Evolutionary conservation across 2,888 invertebrate species (phyloP), one percentile per base, ranked within the genome.

Genomic region (Melanchra persicariae): DNA sequence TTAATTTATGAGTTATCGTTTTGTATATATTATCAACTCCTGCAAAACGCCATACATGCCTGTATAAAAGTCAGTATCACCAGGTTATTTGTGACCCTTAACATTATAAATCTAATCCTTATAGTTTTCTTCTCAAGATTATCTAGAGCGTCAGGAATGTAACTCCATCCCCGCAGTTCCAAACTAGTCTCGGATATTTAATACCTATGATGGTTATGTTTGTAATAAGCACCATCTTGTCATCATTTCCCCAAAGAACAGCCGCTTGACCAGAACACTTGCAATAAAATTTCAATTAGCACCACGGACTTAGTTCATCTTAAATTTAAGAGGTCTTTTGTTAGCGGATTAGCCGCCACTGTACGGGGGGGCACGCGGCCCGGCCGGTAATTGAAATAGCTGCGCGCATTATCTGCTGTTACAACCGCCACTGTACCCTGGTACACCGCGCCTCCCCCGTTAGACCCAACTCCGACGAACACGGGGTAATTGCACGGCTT

Each of bases 241-340:
- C 55, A 40, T 76, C 55, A 79, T 55, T 61, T 64, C 68, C 57
- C 60, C 57, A 67, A 77, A 76, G 77, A 83, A 79, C 74, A 67
- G 68, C 74, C 72, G 74, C 62, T 76, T 82, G 85, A 87, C 86
- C 87, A 86, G 85, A 88, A 87, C 82, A 81, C 67, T 87, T 85
- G 91, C 92, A 91, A 92, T 93, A 92, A 92, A 92, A 90, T 91
- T 91, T 89, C 91, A 90, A 91, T 91, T 91, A 91, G 88, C 88
- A 85, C 83, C 86, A 84, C 75, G 78, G 85, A 79, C 84, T 88
- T 84, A 85, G 87, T 80, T 70, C 87, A 80, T 82, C 84, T 84
- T 84, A 86, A 88, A 91, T 88, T 88, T 90, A 87, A 85, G 88
- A 89, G 89, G 74, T 84, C 91, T 84, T 90, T 92, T 91, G 92